These are phyloP conservation scores for Acanthosepion esculentum DNA, from an alignment of 2,888 invertebrate species.

Conservation along the genomic window DNA sequence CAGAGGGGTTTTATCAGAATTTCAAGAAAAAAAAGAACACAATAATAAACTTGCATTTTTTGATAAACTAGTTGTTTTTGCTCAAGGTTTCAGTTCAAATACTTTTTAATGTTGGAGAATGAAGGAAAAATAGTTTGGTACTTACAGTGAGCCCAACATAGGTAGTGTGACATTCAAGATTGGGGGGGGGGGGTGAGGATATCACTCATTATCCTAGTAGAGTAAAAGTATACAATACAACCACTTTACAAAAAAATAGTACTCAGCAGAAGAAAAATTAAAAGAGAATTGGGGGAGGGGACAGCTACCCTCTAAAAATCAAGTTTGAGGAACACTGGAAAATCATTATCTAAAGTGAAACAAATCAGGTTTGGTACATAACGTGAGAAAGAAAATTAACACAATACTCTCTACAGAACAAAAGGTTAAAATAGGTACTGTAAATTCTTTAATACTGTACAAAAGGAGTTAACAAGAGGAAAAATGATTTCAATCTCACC, in stretches of 20 bases:
- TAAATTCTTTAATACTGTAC: accelerated
- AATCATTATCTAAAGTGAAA: not conserved
- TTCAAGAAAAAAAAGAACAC: no score
- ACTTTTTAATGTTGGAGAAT: not conserved
- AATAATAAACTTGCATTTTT: no score
- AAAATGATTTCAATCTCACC: not conserved
- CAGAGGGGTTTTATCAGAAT: no score
- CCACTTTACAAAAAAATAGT: no score
- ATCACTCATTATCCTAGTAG: not conserved
- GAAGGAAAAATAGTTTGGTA: not conserved
- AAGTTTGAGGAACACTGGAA: no score
- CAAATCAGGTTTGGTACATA: no score
- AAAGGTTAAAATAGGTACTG: not conserved
- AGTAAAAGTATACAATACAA: not conserved
- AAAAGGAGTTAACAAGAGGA: not conserved
- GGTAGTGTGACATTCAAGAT: not conserved
- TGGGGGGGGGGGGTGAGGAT: not conserved
- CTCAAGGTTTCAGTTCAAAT: not conserved
- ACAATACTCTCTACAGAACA: not conserved
- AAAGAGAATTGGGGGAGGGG: no score
- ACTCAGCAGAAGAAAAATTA: no score
- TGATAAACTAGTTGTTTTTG: no score
- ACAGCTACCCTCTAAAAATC: no score
- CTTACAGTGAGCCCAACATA: no score
- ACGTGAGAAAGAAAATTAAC: not conserved